Evolutionary conservation across 2,797 vertebrate species (phyloP), one percentile per base, ranked within the genome.

Genomic region (Mionectes olivaceus): DNA sequence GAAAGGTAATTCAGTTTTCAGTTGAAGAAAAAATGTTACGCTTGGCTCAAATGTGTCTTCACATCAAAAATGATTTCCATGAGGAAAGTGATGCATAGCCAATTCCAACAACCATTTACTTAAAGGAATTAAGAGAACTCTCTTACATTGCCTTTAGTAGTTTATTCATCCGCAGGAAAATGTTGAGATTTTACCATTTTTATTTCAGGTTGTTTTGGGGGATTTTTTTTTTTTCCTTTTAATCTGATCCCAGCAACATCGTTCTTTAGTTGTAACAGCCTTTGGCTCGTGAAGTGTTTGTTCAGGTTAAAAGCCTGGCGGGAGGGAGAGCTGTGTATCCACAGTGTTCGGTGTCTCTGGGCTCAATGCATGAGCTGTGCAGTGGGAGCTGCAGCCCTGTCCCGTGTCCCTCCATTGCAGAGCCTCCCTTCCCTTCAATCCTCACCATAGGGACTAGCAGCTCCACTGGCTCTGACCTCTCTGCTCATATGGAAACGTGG

Each of bases 401-500:
- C 73, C 21, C 2, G 2, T 24, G 0, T 24, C 60, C 44, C 46
- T 57, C 19, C 12, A 3, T 11, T 52, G 53, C 69, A 59, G 17
- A 87, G 47, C 47, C 11, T 49, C 41, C 43, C 44, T 17, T 69
- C 28, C 47, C 7, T 44, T 49, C 21, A 15, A 3, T n/a, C 8
- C 7, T 22, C 41, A 28, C 27, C 13, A 5, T 10, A 22, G 28
- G 59, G 37, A 41, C 59, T 30, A 28, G 27, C 70, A 50, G 49
- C 70, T 32, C 55, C 8, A 2, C 68, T 59, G 52, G 9, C 76
- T 67, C 55, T 75, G 61, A 17, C 55, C 32, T 44, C 25, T 19
- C 56, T 68, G 78, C 14, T 53, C 6, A 0, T 11, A 5, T 2
- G 19, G 24, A 44, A 60, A 19, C 0, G 0, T 59, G 64, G 17